Evolutionary conservation across 2,888 invertebrate genomes (phyloP), one percentile per base, ranked within the genome.

Genomic region (Tipula vernalis): DNA sequence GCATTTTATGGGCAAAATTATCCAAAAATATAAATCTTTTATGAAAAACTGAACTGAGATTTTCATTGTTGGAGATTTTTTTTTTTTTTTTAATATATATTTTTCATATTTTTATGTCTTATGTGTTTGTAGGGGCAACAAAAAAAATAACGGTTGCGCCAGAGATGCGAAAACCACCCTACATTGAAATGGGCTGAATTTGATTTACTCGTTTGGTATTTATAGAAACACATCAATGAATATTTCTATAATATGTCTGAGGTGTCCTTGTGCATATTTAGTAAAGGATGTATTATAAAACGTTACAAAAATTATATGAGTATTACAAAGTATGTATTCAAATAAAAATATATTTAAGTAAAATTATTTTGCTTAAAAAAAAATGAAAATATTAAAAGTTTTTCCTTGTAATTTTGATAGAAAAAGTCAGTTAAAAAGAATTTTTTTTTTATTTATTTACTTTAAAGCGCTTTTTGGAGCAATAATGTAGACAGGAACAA

Each of bases 21-120:
- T 71, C 71, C 71, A 71, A 71, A 71, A 71, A 71, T 71, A 71
- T 71, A 71, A 71, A 71, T 71, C 71, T 71, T 71, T 71, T 71
- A 28, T 71, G 71, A 71, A 71, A 71, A 71, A 71, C 71, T 71
- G 71, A 71, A 71, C 71, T 71, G 71, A 71, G 71, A 71, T 71
- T 71, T 71, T 18, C 71, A 71, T 71, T 71, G 71, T 71, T 71
- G 71, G 71, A 71, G 71, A 71, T 71, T 71, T 71, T 71, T 51
- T 44, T 39, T 71, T 71, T n/a, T n/a, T n/a, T n/a, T n/a, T n/a
- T n/a, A n/a, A 8, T 71, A 71, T 71, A 71, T 71, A 28, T 71
- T 28, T 51, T 71, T 71, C 71, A 71, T 71, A 71, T 71, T 71
- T 71, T 71, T 71, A 71, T 71, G 10, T 28, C 71, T 71, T 71